Evolutionary conservation across 2,888 invertebrate genomes (phyloP), one percentile per base, ranked within the genome.

Genomic region (Agapostemon virescens): DNA sequence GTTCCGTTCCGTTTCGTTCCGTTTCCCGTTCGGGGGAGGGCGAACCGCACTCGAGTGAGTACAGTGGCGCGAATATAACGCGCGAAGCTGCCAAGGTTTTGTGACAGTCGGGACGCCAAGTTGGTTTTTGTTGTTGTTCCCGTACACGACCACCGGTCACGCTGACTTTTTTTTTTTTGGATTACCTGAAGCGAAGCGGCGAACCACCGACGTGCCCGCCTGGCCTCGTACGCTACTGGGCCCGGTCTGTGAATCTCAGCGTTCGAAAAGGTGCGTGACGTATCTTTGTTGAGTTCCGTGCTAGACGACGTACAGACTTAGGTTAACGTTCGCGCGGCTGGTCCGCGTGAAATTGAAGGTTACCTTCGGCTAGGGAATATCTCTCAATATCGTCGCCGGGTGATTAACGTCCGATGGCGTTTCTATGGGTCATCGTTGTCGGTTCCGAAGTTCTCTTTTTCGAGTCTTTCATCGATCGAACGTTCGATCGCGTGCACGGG

Each of bases 131-230:
- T n/a, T 58, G 55, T 58, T 33, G 17, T 52, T 66, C 42, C 63
- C 64, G 33, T 68, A 26, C 30, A 23, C 13, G 67, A 42, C 49
- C 15, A 30, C 38, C 11, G 45, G 6, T 63, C 66, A 66, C 49
- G 55, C 42, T 66, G 74, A 79, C n/a, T 36, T 63, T 87, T 45
- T 45, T 45, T 45, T 61, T 45, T 71, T 86, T 87, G 86, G 86
- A 86, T 86, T 86, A 86, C 87, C 61, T 82, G 86, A 86, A 82
- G 67, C 69, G 30, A 30, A 79, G 38, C 26, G 2, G 20, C 26
- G 71, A 40, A 63, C 68, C 52, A n/a, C 40, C 66, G 63, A 30
- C 30, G 30, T 3, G 17, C 5, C 42, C 11, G 40, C n/a, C 36
- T 63, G 23, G 33, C 11, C 11, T 30, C n/a, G 20, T 6, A 17